phyloP scores from a whole-genome alignment of 2,888 invertebrate species.

The Hyles lineata region DNA sequence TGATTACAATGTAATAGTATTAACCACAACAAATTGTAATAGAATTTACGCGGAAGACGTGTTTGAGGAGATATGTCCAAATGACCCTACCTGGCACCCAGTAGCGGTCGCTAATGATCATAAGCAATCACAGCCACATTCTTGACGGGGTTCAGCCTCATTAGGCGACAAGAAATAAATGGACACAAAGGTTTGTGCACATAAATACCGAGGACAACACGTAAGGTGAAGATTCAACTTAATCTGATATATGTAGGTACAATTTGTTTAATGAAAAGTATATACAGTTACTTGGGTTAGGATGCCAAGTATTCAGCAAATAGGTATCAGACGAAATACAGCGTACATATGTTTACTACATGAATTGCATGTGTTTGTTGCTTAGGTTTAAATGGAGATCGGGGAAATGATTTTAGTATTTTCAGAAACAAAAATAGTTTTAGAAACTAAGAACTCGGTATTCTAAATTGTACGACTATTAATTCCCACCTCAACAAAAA shows the following conservation, averaged over 20 bases:
- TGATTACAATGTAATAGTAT: background rate
- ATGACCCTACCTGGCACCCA: conserved; percentile 8
- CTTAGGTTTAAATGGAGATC: too few relatives aligned
- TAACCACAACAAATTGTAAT: conserved; percentile 36
- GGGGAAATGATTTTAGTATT: too few relatives aligned
- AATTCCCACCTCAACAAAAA: too few relatives aligned
- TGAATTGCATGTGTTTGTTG: too few relatives aligned
- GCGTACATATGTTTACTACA: too few relatives aligned
- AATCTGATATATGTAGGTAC: background rate
- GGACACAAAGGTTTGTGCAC: conserved; percentile 1
- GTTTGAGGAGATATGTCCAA: conserved; percentile 19
- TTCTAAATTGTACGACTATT: too few relatives aligned
- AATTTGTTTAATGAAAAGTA: background rate
- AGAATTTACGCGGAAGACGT: conserved; percentile 37
- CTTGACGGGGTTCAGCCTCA: conserved; percentile 39
- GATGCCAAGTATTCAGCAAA: too few relatives aligned
- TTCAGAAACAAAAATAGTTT: too few relatives aligned
- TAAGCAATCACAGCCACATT: conserved; percentile 43
- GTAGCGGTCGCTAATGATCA: conserved; percentile 41
- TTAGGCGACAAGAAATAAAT: conserved; percentile 27
- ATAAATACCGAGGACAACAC: conserved; percentile 4
- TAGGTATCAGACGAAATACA: too few relatives aligned
- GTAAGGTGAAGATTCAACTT: background rate
- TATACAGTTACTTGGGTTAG: too few relatives aligned
- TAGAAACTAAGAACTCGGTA: too few relatives aligned